Conservation (phyloP, 2,888 invertebrate genomes). For the Scaptomyza tumidula region DNA sequence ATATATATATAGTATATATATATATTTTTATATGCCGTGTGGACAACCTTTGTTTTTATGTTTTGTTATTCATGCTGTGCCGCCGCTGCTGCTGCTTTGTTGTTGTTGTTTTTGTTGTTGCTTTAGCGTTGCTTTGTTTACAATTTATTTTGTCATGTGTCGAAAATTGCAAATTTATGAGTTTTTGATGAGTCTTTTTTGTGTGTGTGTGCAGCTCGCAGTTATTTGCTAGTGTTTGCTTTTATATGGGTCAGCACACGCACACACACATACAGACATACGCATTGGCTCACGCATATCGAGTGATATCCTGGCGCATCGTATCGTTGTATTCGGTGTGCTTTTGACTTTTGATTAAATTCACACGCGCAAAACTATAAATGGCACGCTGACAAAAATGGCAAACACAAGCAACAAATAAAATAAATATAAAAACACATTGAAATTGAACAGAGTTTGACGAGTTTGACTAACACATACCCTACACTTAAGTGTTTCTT, state of each 20-base stretch:
- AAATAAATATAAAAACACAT: background rate
- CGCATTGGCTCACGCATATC: constrained; percentile 44
- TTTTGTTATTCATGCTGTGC: constrained; percentile 40
- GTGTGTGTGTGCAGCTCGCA: constrained; percentile 47
- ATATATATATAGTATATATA: no score
- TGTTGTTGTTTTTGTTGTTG: constrained; percentile 24
- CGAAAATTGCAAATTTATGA: constrained; percentile 82
- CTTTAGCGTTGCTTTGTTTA: constrained; percentile 68
- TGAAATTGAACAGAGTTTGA: background rate
- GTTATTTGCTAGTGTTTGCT: constrained; percentile 61
- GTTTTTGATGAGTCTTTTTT: constrained; percentile 81
- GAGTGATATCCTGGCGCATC: constrained; percentile 42
- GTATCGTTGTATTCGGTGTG: constrained; percentile 19
- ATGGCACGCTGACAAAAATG: constrained; percentile 36
- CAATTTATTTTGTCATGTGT: constrained; percentile 78
- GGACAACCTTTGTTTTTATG: constrained; percentile 46
- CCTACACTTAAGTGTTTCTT: background rate
- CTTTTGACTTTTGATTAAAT: constrained; percentile 78
- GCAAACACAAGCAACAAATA: constrained; percentile 7
- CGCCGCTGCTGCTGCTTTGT: no score
- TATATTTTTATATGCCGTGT: constrained; percentile 53
- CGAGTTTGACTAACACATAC: background rate
- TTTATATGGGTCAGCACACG: constrained; percentile 65
- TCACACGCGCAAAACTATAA: constrained; percentile 66
- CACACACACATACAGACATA: constrained; percentile 15